A percentile compares a stretch with the other conserved stretches of the same genome.
Evolutionary conservation across 2,113 vertebrate species (phyloP).

Genomic region (Loxodonta africana): DNA sequence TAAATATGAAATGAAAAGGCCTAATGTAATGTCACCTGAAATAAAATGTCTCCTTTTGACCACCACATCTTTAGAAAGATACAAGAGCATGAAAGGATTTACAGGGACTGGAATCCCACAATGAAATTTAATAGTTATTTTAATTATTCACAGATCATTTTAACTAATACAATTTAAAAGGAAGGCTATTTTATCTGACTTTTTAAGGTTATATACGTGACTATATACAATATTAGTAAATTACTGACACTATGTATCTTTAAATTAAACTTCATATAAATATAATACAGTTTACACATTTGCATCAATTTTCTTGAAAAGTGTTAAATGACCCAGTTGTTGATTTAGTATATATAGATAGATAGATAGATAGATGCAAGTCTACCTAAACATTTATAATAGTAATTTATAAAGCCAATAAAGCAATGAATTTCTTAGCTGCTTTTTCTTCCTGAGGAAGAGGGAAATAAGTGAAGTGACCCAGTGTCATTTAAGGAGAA

Average conservation of each 20-base stretch:
- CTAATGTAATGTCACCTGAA: neutral
- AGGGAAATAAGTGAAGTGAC: neutral
- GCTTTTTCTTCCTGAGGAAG: neutral
- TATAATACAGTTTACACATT: neutral
- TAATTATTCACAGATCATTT: neutral
- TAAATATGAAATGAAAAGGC: neutral
- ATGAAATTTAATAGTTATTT: neutral
- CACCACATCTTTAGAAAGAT: neutral
- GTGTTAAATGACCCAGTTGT: neutral
- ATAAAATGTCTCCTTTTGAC: neutral
- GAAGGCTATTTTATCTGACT: neutral
- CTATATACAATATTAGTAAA: neutral
- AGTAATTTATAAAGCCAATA: neutral
- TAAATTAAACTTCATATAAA: neutral
- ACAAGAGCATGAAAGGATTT: neutral
- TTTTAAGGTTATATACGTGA: neutral
- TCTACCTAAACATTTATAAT: neutral
- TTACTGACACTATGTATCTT: neutral
- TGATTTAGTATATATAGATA: neutral
- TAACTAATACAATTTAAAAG: neutral
- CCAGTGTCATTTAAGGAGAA: neutral
- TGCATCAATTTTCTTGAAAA: constrained; percentile 15
- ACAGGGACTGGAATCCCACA: neutral
- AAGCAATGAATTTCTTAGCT: neutral
- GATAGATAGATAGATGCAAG: neutral